Conservation (phyloP, 2,888 invertebrate species). For the Neocrepidodera transversa region DNA sequence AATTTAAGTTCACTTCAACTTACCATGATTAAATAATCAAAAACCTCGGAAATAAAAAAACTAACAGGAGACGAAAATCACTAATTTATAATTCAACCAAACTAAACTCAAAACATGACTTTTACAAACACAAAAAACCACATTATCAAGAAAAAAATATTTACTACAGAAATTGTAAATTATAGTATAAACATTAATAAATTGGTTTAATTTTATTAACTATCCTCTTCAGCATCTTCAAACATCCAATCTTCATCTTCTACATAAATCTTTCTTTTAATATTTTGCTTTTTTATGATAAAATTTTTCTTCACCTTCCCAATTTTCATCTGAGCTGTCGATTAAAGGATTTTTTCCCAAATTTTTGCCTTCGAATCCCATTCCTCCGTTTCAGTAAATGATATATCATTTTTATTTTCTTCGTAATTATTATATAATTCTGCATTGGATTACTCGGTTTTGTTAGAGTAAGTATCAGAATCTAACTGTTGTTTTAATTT, state of each 20-base stretch:
- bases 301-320: constrained; percentile 36
- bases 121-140: background rate
- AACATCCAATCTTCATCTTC: constrained; percentile 48
- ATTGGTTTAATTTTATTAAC: background rate
- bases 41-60: too few species aligned
- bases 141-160: too few species aligned
- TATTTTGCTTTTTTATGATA: background rate
- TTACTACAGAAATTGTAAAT: too few species aligned
- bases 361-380: constrained; percentile 42
- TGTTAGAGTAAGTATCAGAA: background rate
- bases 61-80: too few species aligned
- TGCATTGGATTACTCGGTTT: background rate
- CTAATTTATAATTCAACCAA: too few species aligned
- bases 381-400: constrained; percentile 29
- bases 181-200: too few species aligned
- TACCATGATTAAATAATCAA: too few species aligned
- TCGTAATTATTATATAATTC: too few species aligned
- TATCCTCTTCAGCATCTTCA: constrained; percentile 41
- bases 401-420: background rate
- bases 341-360: constrained; percentile 37
- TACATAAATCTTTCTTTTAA: constrained; percentile 27
- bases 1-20: too few species aligned
- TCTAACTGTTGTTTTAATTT: background rate
- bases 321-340: constrained; percentile 44
- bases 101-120: too few species aligned